These are phyloP conservation scores for Tenthredo amoena DNA, from an alignment of 2,888 invertebrate species.

Conservation along the genomic window DNA sequence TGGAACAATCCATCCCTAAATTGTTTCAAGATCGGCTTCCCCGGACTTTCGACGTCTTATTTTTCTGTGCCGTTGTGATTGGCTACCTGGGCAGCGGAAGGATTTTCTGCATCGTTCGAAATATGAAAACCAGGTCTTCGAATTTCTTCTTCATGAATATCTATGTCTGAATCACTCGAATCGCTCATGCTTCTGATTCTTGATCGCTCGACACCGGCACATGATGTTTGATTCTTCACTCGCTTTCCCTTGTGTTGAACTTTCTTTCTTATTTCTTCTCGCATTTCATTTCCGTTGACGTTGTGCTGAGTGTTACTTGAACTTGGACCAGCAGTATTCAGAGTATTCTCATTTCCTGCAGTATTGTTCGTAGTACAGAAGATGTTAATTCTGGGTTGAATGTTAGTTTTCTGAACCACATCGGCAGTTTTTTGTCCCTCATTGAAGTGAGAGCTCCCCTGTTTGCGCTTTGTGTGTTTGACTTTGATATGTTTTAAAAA, in stretches of 20 bases:
- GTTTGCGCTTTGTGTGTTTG: background rate
- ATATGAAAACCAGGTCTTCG: background rate
- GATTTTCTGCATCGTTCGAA: constrained; percentile 10
- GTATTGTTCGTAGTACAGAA: constrained; percentile 12
- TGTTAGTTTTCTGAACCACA: background rate
- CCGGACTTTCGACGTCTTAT: background rate
- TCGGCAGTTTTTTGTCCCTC: constrained; percentile 29
- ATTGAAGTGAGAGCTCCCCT: constrained; percentile 12
- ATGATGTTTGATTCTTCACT: constrained; percentile 4
- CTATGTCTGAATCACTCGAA: constrained; percentile 6
- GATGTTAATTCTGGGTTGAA: constrained; percentile 10
- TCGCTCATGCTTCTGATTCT: constrained; percentile 13
- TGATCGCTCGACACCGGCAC: background rate
- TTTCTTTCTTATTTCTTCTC: too few relatives aligned
- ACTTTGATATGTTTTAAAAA: too few relatives aligned
- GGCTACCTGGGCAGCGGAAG: background rate
- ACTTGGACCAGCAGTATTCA: constrained; percentile 4
- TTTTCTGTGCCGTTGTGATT: background rate
- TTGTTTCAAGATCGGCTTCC: constrained; percentile 37
- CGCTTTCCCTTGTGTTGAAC: background rate
- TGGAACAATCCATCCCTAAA: constrained; percentile 38
- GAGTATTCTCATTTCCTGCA: background rate
- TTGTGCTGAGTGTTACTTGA: background rate
- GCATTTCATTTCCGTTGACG: too few relatives aligned
- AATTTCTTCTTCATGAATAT: constrained; percentile 4